A percentile compares a stretch with the other conserved stretches of the same genome.
These are phyloP conservation scores for Coenonympha arcania DNA, from an alignment of 2,888 invertebrate genomes.

Conservation along the genomic window DNA sequence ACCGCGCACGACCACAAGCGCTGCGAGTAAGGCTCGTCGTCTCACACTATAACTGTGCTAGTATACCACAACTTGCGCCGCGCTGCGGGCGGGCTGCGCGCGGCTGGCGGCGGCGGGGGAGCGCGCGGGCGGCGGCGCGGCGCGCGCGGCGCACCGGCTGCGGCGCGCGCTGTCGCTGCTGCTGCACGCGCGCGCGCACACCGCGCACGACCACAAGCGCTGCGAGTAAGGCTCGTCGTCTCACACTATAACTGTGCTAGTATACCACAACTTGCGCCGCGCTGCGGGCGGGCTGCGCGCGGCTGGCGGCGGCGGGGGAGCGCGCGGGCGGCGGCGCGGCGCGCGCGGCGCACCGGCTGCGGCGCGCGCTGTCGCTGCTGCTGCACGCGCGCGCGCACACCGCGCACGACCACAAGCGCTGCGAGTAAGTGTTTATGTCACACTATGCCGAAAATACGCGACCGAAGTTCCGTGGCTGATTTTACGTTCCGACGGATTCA, in stretches of 20 bases:
- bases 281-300: too few species aligned
- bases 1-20: slow-evolving; percentile 61
- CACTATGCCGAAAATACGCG: too few species aligned
- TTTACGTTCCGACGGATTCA: too few species aligned
- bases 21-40: slow-evolving; percentile 49
- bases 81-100: slow-evolving; percentile 51
- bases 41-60: too few species aligned
- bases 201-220: slow-evolving; percentile 60
- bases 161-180: slow-evolving; percentile 58
- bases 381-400: too few species aligned
- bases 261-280: too few species aligned
- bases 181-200: slow-evolving; percentile 58
- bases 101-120: slow-evolving; percentile 55
- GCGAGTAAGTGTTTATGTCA: too few species aligned
- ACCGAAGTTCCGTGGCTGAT: too few species aligned
- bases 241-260: too few species aligned
- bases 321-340: not conserved
- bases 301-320: too few species aligned
- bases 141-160: slow-evolving; percentile 60
- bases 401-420: too few species aligned
- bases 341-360: not conserved
- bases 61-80: too few species aligned
- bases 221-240: slow-evolving; percentile 51
- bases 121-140: slow-evolving; percentile 58
- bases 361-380: not conserved